These are phyloP conservation scores for Spisula subtruncata DNA, from an alignment of 2,888 invertebrate genomes.

Conservation along the genomic window DNA sequence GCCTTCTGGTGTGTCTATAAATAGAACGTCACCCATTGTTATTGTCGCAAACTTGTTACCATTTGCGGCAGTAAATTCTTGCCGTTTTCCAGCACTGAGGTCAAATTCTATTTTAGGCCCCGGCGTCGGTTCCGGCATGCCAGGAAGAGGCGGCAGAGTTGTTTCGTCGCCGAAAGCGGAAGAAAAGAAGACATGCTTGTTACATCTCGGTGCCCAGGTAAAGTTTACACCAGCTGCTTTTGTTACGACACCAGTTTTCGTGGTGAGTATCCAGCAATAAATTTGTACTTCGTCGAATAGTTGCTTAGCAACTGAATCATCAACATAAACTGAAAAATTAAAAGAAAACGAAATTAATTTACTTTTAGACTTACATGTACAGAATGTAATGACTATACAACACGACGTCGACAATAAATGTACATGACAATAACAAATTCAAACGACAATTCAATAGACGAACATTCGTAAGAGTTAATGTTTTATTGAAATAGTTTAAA, in stretches of 20 bases:
- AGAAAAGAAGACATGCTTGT: constrained; percentile 69
- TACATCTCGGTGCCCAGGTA: constrained; percentile 71
- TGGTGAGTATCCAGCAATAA: constrained; percentile 69
- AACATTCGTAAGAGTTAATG: no score
- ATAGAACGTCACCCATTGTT: constrained; percentile 63
- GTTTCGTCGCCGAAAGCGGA: constrained; percentile 64
- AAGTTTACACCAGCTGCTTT: constrained; percentile 70
- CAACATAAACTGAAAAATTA: constrained; percentile 63
- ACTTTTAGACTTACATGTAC: no score
- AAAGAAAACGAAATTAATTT: not conserved
- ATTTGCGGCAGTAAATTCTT: constrained; percentile 58
- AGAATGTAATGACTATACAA: no score
- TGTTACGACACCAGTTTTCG: constrained; percentile 56
- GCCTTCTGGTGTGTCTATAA: constrained; percentile 69
- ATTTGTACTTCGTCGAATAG: constrained; percentile 62
- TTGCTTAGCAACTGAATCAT: constrained; percentile 52
- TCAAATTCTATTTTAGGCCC: constrained; percentile 48
- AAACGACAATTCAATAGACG: no score
- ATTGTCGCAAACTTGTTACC: constrained; percentile 65
- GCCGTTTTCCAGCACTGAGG: constrained; percentile 51
- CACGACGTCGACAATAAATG: no score
- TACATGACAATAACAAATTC: no score
- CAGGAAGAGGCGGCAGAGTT: constrained; percentile 38
- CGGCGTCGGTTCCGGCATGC: constrained; percentile 21
- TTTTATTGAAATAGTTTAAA: no score